Percentiles rank a stretch among this genome's conserved stretches.
phyloP scores from a whole-genome alignment of 2,113 vertebrate species.

The Erythrolamprus reginae region DNA sequence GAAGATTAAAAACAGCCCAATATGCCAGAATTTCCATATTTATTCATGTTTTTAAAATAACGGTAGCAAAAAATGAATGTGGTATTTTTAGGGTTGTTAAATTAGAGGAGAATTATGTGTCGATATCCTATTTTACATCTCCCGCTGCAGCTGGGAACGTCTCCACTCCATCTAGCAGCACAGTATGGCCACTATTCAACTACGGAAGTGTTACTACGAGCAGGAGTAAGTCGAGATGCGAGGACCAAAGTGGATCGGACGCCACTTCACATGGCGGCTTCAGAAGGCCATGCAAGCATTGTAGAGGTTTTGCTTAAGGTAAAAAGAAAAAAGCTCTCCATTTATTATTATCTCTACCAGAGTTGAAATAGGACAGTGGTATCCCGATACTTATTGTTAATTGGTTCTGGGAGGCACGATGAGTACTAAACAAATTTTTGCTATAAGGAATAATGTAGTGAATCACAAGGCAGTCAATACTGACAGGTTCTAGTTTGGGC shows the following conservation, averaged over 20 bases:
- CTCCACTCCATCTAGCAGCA: conserved; percentile 84
- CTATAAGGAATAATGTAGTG: background rate
- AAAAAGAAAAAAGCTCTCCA: background rate
- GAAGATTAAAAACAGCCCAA: background rate
- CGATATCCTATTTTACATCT: background rate
- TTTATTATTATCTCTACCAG: background rate
- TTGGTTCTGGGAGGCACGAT: background rate
- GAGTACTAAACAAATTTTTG: background rate
- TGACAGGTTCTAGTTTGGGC: background rate
- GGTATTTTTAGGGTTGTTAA: background rate
- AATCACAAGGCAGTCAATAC: background rate
- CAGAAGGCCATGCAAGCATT: conserved; percentile 83
- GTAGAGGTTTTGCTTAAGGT: conserved; percentile 88
- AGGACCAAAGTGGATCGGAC: conserved; percentile 87
- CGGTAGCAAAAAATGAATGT: background rate
- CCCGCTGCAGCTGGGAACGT: conserved; percentile 76
- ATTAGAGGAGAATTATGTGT: background rate
- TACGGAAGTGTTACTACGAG: conserved; percentile 82
- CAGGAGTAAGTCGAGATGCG: conserved; percentile 84
- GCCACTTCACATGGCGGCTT: conserved; percentile 83
- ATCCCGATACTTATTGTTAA: background rate
- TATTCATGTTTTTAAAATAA: background rate
- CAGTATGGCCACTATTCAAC: conserved; percentile 86
- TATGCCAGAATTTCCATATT: background rate
- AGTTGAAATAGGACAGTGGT: background rate